phyloP scores from a whole-genome alignment of 2,888 invertebrate species.

The Lasioglossum marginatum region DNA sequence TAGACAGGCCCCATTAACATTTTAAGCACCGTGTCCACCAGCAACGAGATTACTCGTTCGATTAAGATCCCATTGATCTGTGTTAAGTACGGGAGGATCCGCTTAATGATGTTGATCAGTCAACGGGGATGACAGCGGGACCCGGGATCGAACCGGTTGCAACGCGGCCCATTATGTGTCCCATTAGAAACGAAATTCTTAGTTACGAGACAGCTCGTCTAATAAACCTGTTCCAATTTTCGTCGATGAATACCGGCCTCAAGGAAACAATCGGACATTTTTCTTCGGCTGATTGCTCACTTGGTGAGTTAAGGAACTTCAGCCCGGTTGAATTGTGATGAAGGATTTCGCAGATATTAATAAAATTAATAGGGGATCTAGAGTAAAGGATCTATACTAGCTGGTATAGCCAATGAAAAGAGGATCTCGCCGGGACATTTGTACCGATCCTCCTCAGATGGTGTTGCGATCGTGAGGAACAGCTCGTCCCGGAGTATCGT shows the following conservation, averaged over 20 bases:
- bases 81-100: slow-evolving; percentile 59
- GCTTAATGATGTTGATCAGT: slow-evolving; percentile 78
- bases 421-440: slow-evolving; percentile 26
- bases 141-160: slow-evolving; percentile 66
- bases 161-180: slow-evolving; percentile 63
- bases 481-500: slow-evolving; percentile 52
- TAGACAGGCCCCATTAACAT: slow-evolving; percentile 75
- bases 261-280: not conserved
- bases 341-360: not conserved
- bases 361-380: not conserved
- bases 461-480: slow-evolving; percentile 63
- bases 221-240: slow-evolving; percentile 36
- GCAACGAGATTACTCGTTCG: slow-evolving; percentile 64
- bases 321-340: not conserved
- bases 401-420: not conserved
- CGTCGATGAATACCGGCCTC: slow-evolving; percentile 14
- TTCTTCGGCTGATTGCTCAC: not conserved
- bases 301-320: not conserved
- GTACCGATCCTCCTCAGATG: slow-evolving; percentile 63
- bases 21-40: slow-evolving; percentile 72
- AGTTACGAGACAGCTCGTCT: slow-evolving; percentile 38
- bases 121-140: slow-evolving; percentile 74
- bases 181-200: slow-evolving; percentile 54
- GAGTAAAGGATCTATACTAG: not conserved
- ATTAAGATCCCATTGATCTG: slow-evolving; percentile 69